phyloP scores from a whole-genome alignment of 2,888 invertebrate genomes.

The Polia nebulosa region DNA sequence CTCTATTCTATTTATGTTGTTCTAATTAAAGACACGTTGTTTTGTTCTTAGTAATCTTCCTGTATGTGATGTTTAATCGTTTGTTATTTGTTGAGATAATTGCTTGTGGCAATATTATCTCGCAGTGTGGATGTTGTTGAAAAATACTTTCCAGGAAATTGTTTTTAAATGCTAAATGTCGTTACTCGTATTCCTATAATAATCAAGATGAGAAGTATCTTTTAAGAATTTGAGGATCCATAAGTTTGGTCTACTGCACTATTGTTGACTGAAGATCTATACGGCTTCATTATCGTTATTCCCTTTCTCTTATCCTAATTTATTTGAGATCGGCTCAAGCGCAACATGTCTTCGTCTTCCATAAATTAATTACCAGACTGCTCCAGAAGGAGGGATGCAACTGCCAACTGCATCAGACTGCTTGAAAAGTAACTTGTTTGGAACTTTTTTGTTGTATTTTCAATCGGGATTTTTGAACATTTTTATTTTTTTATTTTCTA shows the following conservation, averaged over 20 bases:
- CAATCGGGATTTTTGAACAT: too few species aligned
- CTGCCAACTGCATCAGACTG: too few species aligned
- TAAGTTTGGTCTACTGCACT: not conserved
- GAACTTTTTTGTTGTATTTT: too few species aligned
- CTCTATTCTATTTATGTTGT: conserved; percentile 31
- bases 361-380: too few species aligned
- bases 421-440: too few species aligned
- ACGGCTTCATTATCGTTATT: not conserved
- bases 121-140: not conserved
- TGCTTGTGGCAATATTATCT: conserved; percentile 14
- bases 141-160: not conserved
- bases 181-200: not conserved
- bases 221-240: not conserved
- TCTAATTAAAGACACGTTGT: conserved; percentile 36
- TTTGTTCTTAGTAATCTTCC: conserved; percentile 29
- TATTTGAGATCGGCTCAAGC: too few species aligned
- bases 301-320: not conserved
- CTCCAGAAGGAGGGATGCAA: too few species aligned
- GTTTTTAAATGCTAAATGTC: not conserved
- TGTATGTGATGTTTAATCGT: conserved; percentile 6
- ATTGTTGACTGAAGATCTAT: not conserved
- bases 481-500: too few species aligned
- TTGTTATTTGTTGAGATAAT: conserved; percentile 23
- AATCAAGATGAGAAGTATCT: not conserved
- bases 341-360: too few species aligned